Evolutionary conservation across 1,140 invertebrate genomes (phyloP).

Genomic region (Penaeus vannamei): DNA sequence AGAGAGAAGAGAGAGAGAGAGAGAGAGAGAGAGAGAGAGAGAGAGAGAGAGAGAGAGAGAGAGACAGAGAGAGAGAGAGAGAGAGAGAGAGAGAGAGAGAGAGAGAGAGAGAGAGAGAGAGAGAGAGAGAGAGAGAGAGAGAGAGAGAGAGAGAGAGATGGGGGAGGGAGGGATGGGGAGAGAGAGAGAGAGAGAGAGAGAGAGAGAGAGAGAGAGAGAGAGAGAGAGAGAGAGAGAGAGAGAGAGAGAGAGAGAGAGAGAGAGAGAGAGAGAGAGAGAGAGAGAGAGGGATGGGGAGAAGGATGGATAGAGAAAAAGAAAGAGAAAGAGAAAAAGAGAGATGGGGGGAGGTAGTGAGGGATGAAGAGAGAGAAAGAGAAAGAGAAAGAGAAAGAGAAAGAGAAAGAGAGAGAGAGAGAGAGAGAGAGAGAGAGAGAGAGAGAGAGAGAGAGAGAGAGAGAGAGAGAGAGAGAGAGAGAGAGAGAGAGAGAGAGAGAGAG

Average conservation of each 20-base stretch:
- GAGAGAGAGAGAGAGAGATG: background rate
- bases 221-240: background rate
- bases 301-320: background rate
- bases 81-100: background rate
- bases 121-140: background rate
- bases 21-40: background rate
- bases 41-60: constrained; percentile 10
- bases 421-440: background rate
- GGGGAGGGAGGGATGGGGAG: background rate
- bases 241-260: background rate
- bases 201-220: background rate
- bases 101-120: background rate
- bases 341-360: background rate
- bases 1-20: too few relatives aligned
- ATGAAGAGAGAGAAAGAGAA: background rate
- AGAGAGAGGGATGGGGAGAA: background rate
- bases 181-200: background rate
- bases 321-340: background rate
- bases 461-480: background rate
- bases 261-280: too few relatives aligned
- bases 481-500: background rate
- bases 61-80: background rate
- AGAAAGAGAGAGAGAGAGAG: background rate
- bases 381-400: background rate
- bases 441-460: background rate